Conservation (phyloP, 2,888 invertebrate species). For the Prenolepis imparis region DNA sequence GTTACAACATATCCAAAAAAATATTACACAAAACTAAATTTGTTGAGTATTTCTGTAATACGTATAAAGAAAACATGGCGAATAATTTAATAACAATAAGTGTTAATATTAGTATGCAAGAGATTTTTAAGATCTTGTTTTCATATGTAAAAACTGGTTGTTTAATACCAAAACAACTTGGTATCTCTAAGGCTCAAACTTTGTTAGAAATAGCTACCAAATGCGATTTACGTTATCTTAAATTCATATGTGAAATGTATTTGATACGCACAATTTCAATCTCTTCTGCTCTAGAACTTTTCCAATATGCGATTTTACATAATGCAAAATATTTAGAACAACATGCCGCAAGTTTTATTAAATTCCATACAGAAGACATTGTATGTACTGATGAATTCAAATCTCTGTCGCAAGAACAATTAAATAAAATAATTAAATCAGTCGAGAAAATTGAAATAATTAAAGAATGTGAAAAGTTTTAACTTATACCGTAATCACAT, state of each 20-base stretch:
- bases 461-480: too few species aligned
- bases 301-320: neutral
- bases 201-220: neutral
- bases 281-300: neutral
- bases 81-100: neutral
- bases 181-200: neutral
- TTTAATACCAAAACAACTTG: neutral
- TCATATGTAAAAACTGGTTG: neutral
- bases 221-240: neutral
- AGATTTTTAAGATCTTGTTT: neutral
- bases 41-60: neutral
- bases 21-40: neutral
- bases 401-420: neutral
- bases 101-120: neutral
- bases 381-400: neutral
- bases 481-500: too few species aligned
- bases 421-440: neutral
- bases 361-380: neutral
- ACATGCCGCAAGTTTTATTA: neutral
- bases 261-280: neutral
- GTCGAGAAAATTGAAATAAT: neutral
- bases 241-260: neutral
- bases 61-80: neutral
- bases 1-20: neutral
- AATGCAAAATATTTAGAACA: neutral